phyloP scores from a whole-genome alignment of 1,140 invertebrate species.

The Drosophila tropicalis region DNA sequence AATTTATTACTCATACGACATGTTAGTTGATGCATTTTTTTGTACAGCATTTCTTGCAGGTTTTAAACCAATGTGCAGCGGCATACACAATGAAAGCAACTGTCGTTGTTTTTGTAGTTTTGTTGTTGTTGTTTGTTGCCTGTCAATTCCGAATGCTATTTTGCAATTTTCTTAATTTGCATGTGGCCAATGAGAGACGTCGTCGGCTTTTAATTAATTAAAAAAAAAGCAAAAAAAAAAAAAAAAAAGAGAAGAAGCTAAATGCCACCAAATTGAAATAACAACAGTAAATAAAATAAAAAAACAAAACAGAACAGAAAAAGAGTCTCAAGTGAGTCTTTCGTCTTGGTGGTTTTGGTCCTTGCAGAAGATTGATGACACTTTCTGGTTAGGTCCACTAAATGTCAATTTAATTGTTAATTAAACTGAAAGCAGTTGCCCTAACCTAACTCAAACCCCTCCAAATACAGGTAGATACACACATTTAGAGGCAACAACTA shows the following conservation, averaged over 20 bases:
- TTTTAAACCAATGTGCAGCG: not conserved
- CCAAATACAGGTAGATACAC: too few relatives aligned
- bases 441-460: too few relatives aligned
- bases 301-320: slow-evolving; percentile 17
- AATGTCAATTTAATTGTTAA: slow-evolving; percentile 78
- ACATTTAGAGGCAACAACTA: not conserved
- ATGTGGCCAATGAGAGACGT: slow-evolving; percentile 51
- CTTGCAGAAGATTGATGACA: slow-evolving; percentile 73
- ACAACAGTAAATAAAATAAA: not conserved
- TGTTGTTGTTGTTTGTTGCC: slow-evolving; percentile 17
- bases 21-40: too few relatives aligned
- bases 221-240: slow-evolving; percentile 21
- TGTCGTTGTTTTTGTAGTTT: slow-evolving; percentile 2
- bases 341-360: slow-evolving; percentile 49
- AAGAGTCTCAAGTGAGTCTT: slow-evolving; percentile 62
- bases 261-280: not conserved
- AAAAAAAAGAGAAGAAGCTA: not conserved
- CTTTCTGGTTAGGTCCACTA: slow-evolving; percentile 48
- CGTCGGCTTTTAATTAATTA: slow-evolving; percentile 57
- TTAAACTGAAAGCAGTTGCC: slow-evolving; percentile 62
- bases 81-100: slow-evolving; percentile 17
- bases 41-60: too few relatives aligned
- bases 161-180: slow-evolving; percentile 82
- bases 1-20: too few relatives aligned
- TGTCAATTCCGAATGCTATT: slow-evolving; percentile 51